Evolutionary conservation across 2,113 vertebrate species (phyloP).

Genomic region (Oncorhynchus clarkii): DNA sequence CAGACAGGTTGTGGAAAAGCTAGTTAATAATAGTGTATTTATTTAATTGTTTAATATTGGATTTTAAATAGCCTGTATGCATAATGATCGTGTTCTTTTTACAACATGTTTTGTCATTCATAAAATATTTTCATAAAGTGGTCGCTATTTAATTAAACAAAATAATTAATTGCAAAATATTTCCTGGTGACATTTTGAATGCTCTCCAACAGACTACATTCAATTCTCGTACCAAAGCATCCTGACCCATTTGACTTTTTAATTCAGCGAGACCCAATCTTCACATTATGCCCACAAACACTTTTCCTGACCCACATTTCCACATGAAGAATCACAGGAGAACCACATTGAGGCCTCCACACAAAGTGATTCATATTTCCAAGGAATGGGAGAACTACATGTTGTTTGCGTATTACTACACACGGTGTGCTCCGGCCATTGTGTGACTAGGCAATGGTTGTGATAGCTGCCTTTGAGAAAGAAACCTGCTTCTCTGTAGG

Average conservation of each 20-base stretch:
- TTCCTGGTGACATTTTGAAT: slow-evolving; percentile 10
- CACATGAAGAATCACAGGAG: not conserved
- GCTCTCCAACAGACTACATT: slow-evolving; percentile 27
- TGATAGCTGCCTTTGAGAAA: not conserved
- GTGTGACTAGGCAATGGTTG: not conserved
- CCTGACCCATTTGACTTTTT: slow-evolving; percentile 50
- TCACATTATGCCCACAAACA: slow-evolving; percentile 24
- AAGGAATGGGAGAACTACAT: not conserved
- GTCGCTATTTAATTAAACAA: not conserved
- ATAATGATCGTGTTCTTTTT: too few species aligned
- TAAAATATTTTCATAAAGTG: too few species aligned
- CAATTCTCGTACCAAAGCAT: slow-evolving; percentile 45
- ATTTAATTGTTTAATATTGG: too few species aligned
- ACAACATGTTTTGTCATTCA: too few species aligned
- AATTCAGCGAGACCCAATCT: slow-evolving; percentile 36
- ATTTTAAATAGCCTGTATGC: too few species aligned
- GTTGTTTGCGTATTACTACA: not conserved
- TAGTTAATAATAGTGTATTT: too few species aligned
- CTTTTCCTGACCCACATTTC: slow-evolving; percentile 45
- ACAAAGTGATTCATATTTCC: slow-evolving; percentile 6
- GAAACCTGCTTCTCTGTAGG: not conserved
- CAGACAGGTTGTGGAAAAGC: too few species aligned
- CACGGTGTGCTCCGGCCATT: not conserved
- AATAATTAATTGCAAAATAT: slow-evolving; percentile 10
- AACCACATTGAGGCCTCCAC: not conserved